phyloP scores from a whole-genome alignment of 1,140 invertebrate genomes.

The Drosophila fuyamai region DNA sequence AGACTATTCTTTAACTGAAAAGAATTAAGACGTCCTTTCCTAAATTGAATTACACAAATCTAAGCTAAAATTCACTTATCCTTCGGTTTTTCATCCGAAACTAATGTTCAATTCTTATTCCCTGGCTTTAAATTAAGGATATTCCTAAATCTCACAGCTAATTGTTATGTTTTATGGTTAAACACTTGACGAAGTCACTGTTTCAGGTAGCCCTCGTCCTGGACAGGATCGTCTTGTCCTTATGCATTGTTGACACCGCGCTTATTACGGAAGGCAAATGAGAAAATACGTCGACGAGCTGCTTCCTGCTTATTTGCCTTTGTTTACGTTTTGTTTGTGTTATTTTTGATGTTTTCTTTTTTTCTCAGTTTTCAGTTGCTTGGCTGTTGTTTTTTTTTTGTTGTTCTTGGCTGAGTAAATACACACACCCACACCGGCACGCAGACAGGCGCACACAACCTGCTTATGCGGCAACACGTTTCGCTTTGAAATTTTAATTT shows the following conservation, averaged over 20 bases:
- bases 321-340: conserved; percentile 65
- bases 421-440: conserved; percentile 28
- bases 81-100: too few relatives aligned
- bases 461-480: conserved; percentile 58
- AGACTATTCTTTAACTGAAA: too few relatives aligned
- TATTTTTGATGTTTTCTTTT: conserved; percentile 38
- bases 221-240: conserved; percentile 38
- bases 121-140: too few relatives aligned
- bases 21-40: too few relatives aligned
- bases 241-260: conserved; percentile 64
- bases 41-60: too few relatives aligned
- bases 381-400: conserved; percentile 26
- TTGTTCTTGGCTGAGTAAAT: conserved; percentile 60
- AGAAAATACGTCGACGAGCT: conserved; percentile 20
- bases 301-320: conserved; percentile 73
- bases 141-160: too few relatives aligned
- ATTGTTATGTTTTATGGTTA: too few relatives aligned
- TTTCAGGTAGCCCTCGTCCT: conserved; percentile 26
- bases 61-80: too few relatives aligned
- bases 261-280: conserved; percentile 55
- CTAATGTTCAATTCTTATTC: too few relatives aligned
- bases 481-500: conserved; percentile 80
- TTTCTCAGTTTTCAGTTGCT: conserved; percentile 20
- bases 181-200: not conserved
- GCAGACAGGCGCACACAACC: conserved; percentile 17